phyloP scores from a whole-genome alignment of 2,888 invertebrate species.

The Chrysotoxum bicinctum region DNA sequence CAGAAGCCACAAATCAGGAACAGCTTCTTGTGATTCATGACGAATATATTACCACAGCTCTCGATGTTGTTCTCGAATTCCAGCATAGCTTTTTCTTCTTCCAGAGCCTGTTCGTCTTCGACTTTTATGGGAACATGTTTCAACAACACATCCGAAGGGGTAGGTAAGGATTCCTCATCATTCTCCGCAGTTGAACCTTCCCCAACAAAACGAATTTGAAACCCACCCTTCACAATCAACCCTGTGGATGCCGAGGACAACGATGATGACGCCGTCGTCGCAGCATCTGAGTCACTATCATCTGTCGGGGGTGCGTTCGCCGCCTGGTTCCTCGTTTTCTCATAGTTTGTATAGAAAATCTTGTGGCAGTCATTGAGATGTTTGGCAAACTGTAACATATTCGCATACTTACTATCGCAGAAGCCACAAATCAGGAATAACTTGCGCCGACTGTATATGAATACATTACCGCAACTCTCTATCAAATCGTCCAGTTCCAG shows the following conservation, averaged over 20 bases:
- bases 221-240: slow-evolving; percentile 62
- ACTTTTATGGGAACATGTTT: slow-evolving; percentile 64
- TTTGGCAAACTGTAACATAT: slow-evolving; percentile 74
- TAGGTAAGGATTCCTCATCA: slow-evolving; percentile 24
- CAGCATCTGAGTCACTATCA: slow-evolving; percentile 70
- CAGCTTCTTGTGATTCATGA: slow-evolving; percentile 73
- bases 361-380: slow-evolving; percentile 76
- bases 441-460: slow-evolving; percentile 75
- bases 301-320: not conserved
- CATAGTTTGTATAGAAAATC: slow-evolving; percentile 62
- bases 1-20: slow-evolving; percentile 77
- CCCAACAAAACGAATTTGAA: slow-evolving; percentile 61
- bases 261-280: slow-evolving; percentile 15
- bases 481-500: slow-evolving; percentile 72
- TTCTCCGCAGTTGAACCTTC: slow-evolving; percentile 26
- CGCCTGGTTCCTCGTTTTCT: not conserved
- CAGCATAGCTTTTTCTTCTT: slow-evolving; percentile 12
- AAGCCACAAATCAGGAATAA: slow-evolving; percentile 76
- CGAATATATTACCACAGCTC: slow-evolving; percentile 78
- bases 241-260: not conserved
- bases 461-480: slow-evolving; percentile 76
- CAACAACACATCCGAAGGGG: slow-evolving; percentile 52
- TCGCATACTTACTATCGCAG: slow-evolving; percentile 76
- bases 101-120: slow-evolving; percentile 26
- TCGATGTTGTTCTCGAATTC: slow-evolving; percentile 70